Conservation (phyloP, 1,140 invertebrate genomes). For the Samia ricini region DNA sequence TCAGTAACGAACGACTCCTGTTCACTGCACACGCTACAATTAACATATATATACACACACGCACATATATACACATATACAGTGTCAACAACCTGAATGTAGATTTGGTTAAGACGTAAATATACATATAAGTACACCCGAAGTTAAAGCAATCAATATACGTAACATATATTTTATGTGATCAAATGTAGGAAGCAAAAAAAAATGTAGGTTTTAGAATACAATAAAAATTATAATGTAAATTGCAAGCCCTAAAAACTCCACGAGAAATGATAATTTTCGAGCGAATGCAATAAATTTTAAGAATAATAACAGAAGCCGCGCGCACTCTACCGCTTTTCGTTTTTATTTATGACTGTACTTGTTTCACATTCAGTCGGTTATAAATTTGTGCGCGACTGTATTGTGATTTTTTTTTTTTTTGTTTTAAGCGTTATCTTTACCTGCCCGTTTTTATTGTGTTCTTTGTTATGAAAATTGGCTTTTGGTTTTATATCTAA, state of each 20-base stretch:
- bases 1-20: no score
- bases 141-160: neutral
- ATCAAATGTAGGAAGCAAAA: no score
- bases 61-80: no score
- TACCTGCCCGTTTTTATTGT: slow-evolving; percentile 34
- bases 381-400: slow-evolving; percentile 56
- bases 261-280: slow-evolving; percentile 52
- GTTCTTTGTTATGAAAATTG: slow-evolving; percentile 32
- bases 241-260: neutral
- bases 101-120: no score
- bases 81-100: no score
- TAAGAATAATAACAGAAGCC: slow-evolving; percentile 27
- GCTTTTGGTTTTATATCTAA: slow-evolving; percentile 25
- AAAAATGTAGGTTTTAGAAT: neutral
- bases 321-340: slow-evolving; percentile 58
- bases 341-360: slow-evolving; percentile 70
- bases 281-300: slow-evolving; percentile 61
- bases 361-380: slow-evolving; percentile 63
- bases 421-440: slow-evolving; percentile 42
- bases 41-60: no score
- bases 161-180: no score
- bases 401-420: slow-evolving; percentile 55
- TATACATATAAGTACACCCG: no score
- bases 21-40: no score
- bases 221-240: neutral